Percentiles rank a stretch among this genome's conserved stretches.
Evolutionary conservation across 2,797 vertebrate species (phyloP).

Genomic region (Hydrolagus colliei): DNA sequence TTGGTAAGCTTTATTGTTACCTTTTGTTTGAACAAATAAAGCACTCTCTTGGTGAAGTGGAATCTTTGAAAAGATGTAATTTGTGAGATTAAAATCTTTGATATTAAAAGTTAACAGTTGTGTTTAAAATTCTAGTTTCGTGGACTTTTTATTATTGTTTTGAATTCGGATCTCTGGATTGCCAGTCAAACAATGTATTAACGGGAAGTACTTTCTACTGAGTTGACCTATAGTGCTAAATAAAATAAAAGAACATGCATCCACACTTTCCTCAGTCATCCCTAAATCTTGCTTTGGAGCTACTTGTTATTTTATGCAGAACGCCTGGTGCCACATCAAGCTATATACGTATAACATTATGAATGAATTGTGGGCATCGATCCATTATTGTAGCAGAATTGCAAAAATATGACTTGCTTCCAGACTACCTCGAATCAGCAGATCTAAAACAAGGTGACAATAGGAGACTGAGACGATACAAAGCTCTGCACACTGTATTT

Average conservation of each 20-base stretch:
- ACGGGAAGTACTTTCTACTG: constrained; percentile 4
- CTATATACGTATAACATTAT: neutral
- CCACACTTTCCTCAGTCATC: neutral
- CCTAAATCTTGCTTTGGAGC: no score
- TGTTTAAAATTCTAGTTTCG: neutral
- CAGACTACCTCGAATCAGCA: no score
- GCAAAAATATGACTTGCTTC: no score
- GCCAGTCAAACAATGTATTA: neutral
- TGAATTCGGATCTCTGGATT: neutral
- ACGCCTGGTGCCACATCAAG: neutral
- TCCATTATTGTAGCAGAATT: neutral
- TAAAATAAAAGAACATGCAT: neutral
- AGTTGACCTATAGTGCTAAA: neutral
- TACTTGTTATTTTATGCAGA: no score
- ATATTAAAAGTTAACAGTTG: neutral
- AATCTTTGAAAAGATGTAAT: neutral
- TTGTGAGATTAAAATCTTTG: neutral
- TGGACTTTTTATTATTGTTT: neutral
- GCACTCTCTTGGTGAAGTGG: constrained; percentile 4
- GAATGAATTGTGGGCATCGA: neutral
- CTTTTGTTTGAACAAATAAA: constrained; percentile 20
- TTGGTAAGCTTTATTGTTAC: constrained; percentile 22
- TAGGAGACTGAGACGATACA: neutral
- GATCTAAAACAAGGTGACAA: neutral
- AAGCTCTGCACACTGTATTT: neutral